Evolutionary conservation across 2,888 invertebrate species (phyloP).

Genomic region (Acholoe squamosa): DNA sequence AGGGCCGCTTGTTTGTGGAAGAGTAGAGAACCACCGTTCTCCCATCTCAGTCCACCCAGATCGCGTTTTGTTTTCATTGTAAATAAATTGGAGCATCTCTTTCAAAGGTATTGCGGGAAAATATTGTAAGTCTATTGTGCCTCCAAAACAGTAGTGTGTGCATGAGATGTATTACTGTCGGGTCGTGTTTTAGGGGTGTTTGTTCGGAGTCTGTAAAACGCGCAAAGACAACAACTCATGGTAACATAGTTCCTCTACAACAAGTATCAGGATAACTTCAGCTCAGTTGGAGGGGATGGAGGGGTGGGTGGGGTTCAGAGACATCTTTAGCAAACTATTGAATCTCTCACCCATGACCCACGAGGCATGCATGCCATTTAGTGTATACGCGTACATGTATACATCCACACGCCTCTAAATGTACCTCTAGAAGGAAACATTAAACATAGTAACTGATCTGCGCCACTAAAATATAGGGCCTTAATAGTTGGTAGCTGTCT

Average conservation of each 20-base stretch:
- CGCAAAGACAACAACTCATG: background rate
- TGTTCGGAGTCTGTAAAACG: background rate
- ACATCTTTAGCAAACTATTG: background rate
- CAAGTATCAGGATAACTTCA: constrained; percentile 7
- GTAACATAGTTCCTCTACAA: background rate
- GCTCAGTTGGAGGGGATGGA: constrained; percentile 1
- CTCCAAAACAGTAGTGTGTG: constrained; percentile 47
- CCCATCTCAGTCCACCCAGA: background rate
- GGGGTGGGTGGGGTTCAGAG: background rate
- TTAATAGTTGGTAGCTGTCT: no score
- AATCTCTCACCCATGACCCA: no score
- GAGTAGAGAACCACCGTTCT: no score
- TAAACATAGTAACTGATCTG: no score
- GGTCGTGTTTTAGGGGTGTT: background rate
- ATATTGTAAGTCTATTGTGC: constrained; percentile 48
- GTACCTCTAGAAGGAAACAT: no score
- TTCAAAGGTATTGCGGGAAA: background rate
- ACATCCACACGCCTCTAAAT: no score
- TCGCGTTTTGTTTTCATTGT: constrained; percentile 49
- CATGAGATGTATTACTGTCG: constrained; percentile 32
- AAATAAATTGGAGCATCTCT: constrained; percentile 52
- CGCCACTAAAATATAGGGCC: no score
- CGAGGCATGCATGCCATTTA: no score
- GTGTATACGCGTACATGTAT: no score
- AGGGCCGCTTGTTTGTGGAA: constrained; percentile 13